Evolutionary conservation across 1,140 invertebrate species (phyloP).

Genomic region (Laodelphax striatellus): DNA sequence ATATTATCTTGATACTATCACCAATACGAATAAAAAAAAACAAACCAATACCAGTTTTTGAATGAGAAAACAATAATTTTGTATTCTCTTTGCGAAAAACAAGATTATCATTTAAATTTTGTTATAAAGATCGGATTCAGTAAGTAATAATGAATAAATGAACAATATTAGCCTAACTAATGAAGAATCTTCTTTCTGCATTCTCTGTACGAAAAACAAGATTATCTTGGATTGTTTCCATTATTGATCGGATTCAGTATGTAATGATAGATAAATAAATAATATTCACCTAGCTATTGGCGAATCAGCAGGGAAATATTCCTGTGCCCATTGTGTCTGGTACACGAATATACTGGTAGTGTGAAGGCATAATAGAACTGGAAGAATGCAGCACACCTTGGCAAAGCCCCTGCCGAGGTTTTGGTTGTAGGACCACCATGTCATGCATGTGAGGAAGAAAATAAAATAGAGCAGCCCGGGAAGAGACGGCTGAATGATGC

Average conservation of each 20-base stretch:
- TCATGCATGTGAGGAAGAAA: conserved; percentile 70
- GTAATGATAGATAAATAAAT: neutral
- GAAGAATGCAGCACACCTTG: conserved; percentile 52
- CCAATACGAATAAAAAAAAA: no score
- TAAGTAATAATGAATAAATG: no score
- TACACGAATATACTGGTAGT: conserved; percentile 68
- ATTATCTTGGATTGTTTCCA: no score
- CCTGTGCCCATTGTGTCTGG: conserved; percentile 74
- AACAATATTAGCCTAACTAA: conserved; percentile 43
- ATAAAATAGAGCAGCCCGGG: conserved; percentile 75
- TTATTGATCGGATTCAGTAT: no score
- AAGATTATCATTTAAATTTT: no score
- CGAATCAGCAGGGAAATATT: conserved; percentile 52
- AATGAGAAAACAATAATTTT: no score
- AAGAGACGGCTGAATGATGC: conserved; percentile 63
- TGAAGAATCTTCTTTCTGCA: conserved; percentile 41
- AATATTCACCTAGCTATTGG: conserved; percentile 46
- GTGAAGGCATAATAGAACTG: conserved; percentile 64
- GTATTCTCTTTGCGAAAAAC: no score
- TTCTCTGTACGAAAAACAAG: no score
- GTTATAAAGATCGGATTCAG: no score
- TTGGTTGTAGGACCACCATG: conserved; percentile 78
- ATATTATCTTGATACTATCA: no score
- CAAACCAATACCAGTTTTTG: no score
- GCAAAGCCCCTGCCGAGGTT: conserved; percentile 61